A percentile compares a stretch with the other conserved stretches of the same genome.
Evolutionary conservation across 2,888 invertebrate species (phyloP).

Genomic region (Hofmannophila pseudospretella): DNA sequence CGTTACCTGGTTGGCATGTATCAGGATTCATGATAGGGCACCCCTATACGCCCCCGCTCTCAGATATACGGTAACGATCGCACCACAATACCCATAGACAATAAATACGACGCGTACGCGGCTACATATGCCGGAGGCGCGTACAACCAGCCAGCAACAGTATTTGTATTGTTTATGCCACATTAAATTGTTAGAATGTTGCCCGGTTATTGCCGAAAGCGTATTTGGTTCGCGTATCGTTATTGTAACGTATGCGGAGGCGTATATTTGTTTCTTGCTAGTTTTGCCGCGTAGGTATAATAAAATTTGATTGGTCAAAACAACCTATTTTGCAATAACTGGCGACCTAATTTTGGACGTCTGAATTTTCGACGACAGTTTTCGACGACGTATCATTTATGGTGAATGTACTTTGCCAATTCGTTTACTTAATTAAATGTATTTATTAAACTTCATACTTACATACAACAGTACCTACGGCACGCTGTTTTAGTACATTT

Average conservation of each 20-base stretch:
- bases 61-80: conserved; percentile 73
- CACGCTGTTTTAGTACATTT: no score
- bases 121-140: conserved; percentile 53
- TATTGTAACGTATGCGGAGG: conserved; percentile 56
- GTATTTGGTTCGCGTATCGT: conserved; percentile 69
- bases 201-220: conserved; percentile 73
- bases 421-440: no score
- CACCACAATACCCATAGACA: conserved; percentile 72
- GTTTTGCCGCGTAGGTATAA: conserved; percentile 27
- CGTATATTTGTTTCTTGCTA: conserved; percentile 56
- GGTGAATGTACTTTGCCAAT: no score
- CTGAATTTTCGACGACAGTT: not conserved
- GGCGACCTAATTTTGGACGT: not conserved
- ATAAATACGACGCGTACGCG: conserved; percentile 69
- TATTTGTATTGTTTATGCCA: conserved; percentile 73
- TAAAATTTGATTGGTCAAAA: conserved; percentile 12
- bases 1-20: conserved; percentile 58
- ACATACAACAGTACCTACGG: no score
- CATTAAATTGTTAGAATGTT: conserved; percentile 76
- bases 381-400: no score
- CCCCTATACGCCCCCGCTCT: conserved; percentile 59
- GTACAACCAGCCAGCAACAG: conserved; percentile 48
- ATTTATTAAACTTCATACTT: no score
- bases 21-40: conserved; percentile 73
- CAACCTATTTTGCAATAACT: conserved; percentile 1